These are phyloP conservation scores for Epizoanthus stellaris DNA, from an alignment of 92 coral and sea anemone genomes.

Conservation along the genomic window DNA sequence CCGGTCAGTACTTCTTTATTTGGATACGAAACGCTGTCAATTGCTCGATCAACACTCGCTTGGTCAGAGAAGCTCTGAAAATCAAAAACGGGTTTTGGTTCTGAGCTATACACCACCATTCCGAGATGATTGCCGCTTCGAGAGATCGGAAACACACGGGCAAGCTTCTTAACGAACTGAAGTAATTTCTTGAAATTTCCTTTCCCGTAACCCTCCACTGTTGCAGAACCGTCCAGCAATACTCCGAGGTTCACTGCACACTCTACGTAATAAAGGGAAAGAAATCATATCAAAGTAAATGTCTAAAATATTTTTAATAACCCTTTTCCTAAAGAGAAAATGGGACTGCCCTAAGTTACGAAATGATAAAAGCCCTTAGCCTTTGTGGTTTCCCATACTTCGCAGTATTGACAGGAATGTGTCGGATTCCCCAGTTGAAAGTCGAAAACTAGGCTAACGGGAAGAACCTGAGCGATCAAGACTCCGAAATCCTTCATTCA, in stretches of 20 bases:
- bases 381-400: no score
- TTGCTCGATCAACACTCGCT: slow-evolving; percentile 82
- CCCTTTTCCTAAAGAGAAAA: neutral
- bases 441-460: no score
- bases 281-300: neutral
- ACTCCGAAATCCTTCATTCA: no score
- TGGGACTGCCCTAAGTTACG: no score
- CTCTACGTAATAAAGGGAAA: slow-evolving; percentile 31
- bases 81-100: slow-evolving; percentile 84
- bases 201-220: slow-evolving; percentile 64
- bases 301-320: neutral
- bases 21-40: slow-evolving; percentile 86
- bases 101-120: slow-evolving; percentile 88
- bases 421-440: no score
- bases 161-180: slow-evolving; percentile 77
- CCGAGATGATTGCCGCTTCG: slow-evolving; percentile 88
- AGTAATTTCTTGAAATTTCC: slow-evolving; percentile 77
- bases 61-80: slow-evolving; percentile 79
- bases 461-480: no score
- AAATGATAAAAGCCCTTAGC: no score
- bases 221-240: slow-evolving; percentile 86
- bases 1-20: slow-evolving; percentile 79
- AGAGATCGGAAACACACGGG: slow-evolving; percentile 81
- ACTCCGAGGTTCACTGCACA: slow-evolving; percentile 92
- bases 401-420: no score